Evolutionary conservation across 2,113 vertebrate genomes (phyloP), one percentile per base, ranked within the genome.

Genomic region (Aepyceros melampus): DNA sequence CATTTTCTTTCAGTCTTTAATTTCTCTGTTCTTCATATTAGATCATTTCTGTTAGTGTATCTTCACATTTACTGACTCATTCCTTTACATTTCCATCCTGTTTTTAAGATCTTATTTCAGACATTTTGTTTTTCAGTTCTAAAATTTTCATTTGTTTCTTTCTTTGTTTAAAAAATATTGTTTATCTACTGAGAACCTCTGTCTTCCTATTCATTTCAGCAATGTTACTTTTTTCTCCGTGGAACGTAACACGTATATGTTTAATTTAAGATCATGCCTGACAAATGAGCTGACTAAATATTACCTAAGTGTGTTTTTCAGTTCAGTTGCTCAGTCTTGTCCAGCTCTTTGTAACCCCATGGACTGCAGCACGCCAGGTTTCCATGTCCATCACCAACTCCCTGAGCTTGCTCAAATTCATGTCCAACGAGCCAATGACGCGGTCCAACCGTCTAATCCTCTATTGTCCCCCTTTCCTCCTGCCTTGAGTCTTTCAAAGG

Each of bases 51-150:
- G 5, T 40, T 62, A 74, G 47, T 56, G 12, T 51, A n/a, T 55
- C 29, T 33, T 87, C 60, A 76, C 10, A 45, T 95, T 74, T 5
- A 47, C 55, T 55, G 14, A 87, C 31, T 53, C 36, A 74, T 94
- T 86, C 51, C n/a, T 90, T 93, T 95, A 36, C 40, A 62, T 95
- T 90, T 95, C 25, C 55, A 31, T 55, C 83, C 49, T 95, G n/a
- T 67, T 84, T 27, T 27, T 89, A 43, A 85, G 33, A 49, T 10
- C 36, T 76, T 62, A 45, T 62, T 93, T 93, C 53, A 87, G 81
- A 93, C 53, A 53, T 14, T 58, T 7, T 81, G 45, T 62, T 95
- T 91, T 93, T 83, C 29, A 74, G 7, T 91, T 92, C 19, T 87
- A 55, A 93, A 87, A 27, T 86, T 93, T 71, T 49, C 58, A 58